phyloP scores from a whole-genome alignment of 2,113 vertebrate genomes.

The zebrafish (Danio rerio) region GRCz12tu NC_133182.1:70651501-70652000 shows the following conservation, averaged over 20 bases:
- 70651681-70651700: slow-evolving; percentile 16
- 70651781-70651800: background rate
- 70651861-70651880: background rate
- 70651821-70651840: slow-evolving; percentile 8
- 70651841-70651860: slow-evolving; percentile 24
- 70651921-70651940: background rate
- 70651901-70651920: slow-evolving; percentile 21
- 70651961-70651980: background rate
- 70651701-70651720: slow-evolving; percentile 31
- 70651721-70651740: slow-evolving; percentile 40
- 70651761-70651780: slow-evolving; percentile 59
- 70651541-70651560: background rate
- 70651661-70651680: background rate
- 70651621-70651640: background rate
- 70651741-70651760: slow-evolving; percentile 57
- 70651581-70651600: background rate
- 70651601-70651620: background rate
- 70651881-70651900: background rate
- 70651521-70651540: background rate
- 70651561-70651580: background rate
- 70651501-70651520: background rate
- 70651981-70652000: too few relatives aligned
- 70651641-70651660: background rate
- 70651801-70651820: background rate
- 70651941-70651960: background rate